These are phyloP conservation scores for Sylvilagus floridanus DNA, from an alignment of 2,797 vertebrate genomes.

Conservation along the genomic window DNA sequence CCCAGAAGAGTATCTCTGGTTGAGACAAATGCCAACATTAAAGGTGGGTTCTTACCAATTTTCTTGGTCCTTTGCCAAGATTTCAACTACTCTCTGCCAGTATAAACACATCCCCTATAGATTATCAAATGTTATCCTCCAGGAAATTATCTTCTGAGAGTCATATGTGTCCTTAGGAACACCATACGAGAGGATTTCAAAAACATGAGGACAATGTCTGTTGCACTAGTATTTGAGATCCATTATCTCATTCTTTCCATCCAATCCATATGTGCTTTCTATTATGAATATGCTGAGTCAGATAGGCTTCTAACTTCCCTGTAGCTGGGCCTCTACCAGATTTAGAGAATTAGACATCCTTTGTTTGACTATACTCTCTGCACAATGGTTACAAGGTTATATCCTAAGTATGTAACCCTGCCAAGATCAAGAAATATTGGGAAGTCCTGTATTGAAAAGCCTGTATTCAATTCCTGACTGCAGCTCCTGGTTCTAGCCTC, in stretches of 20 bases:
- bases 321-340: no score
- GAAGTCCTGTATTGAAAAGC: no score
- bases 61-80: background rate
- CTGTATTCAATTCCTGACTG: no score
- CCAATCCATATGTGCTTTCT: background rate
- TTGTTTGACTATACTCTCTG: background rate
- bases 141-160: background rate
- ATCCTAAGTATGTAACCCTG: background rate
- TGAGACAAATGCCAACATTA: background rate
- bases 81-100: background rate
- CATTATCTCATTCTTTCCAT: background rate
- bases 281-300: background rate
- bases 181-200: background rate
- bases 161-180: background rate
- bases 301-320: background rate
- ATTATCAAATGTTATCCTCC: background rate
- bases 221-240: background rate
- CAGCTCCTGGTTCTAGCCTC: no score
- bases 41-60: background rate
- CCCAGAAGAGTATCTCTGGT: background rate
- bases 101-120: background rate
- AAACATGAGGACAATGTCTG: background rate
- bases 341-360: background rate
- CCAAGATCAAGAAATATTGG: background rate
- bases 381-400: no score